Percentiles rank a stretch among this genome's conserved stretches.
These are phyloP conservation scores for Andrena trimmerana DNA, from an alignment of 2,888 invertebrate genomes.

Conservation along the genomic window DNA sequence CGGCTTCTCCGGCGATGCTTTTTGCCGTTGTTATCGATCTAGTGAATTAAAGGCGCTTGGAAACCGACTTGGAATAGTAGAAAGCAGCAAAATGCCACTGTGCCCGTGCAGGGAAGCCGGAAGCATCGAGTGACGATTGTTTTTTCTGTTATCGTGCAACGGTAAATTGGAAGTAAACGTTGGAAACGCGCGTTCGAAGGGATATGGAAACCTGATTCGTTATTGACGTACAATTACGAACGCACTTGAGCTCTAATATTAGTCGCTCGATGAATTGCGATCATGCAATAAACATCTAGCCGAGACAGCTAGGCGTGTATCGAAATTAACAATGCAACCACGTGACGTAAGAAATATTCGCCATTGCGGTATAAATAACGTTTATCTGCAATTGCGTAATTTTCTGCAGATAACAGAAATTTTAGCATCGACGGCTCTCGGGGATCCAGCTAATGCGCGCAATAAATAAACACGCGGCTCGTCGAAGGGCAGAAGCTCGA, in stretches of 20 bases:
- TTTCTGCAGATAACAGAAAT: not conserved
- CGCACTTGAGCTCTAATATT: slow-evolving; percentile 59
- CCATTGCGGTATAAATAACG: slow-evolving; percentile 17
- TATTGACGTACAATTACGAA: slow-evolving; percentile 40
- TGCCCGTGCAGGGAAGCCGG: too few relatives aligned
- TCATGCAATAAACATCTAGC: slow-evolving; percentile 48
- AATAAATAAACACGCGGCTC: not conserved
- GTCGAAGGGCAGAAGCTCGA: too few relatives aligned
- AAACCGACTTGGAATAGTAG: too few relatives aligned
- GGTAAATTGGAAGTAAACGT: not conserved
- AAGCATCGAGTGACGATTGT: not conserved
- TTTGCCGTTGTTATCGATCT: too few relatives aligned
- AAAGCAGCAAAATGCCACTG: too few relatives aligned
- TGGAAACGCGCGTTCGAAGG: not conserved
- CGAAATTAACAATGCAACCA: slow-evolving; percentile 49
- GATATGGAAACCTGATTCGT: slow-evolving; percentile 11
- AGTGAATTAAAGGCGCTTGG: too few relatives aligned
- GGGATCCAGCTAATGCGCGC: not conserved
- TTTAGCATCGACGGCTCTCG: not conserved
- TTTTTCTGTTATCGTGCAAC: not conserved
- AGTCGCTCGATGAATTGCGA: slow-evolving; percentile 34
- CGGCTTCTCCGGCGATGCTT: too few relatives aligned
- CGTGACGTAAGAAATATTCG: slow-evolving; percentile 30
- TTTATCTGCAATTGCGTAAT: not conserved
- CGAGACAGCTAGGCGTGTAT: slow-evolving; percentile 28